Percentiles rank a stretch among this genome's conserved stretches.
Evolutionary conservation across 2,888 invertebrate species (phyloP).

Genomic region (Sarcophaga subvicina): DNA sequence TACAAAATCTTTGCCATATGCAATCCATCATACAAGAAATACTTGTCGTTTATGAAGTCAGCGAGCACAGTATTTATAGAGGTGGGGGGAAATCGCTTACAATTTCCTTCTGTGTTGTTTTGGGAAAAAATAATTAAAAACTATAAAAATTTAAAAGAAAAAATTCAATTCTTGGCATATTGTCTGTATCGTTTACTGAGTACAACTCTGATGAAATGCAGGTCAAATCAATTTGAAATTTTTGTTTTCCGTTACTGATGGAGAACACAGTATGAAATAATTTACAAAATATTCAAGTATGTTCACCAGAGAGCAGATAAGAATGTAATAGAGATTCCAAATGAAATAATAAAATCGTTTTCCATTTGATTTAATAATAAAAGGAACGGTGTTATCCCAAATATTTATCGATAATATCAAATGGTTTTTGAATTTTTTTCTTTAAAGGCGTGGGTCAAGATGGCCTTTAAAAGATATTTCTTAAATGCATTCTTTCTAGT

Average conservation of each 20-base stretch:
- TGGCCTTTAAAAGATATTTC: no score
- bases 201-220: constrained; percentile 57
- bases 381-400: not conserved
- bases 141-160: constrained; percentile 10
- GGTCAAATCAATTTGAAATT: constrained; percentile 68
- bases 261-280: constrained; percentile 27
- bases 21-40: constrained; percentile 52
- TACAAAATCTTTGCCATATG: constrained; percentile 63
- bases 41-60: constrained; percentile 3
- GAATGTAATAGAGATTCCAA: constrained; percentile 4
- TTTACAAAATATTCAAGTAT: constrained; percentile 4
- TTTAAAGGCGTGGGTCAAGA: no score
- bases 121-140: constrained; percentile 56
- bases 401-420: not conserved
- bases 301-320: not conserved
- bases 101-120: constrained; percentile 45
- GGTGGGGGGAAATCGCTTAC: not conserved
- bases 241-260: constrained; percentile 34
- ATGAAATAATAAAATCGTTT: constrained; percentile 11
- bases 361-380: not conserved
- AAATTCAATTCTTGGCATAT: constrained; percentile 26
- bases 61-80: not conserved
- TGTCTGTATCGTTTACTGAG: constrained; percentile 12
- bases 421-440: no score
- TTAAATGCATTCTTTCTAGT: no score